Percentiles rank a stretch among this genome's conserved stretches.
These are phyloP conservation scores for Oxyura jamaicensis DNA, from an alignment of 2,113 vertebrate genomes.

Conservation along the genomic window DNA sequence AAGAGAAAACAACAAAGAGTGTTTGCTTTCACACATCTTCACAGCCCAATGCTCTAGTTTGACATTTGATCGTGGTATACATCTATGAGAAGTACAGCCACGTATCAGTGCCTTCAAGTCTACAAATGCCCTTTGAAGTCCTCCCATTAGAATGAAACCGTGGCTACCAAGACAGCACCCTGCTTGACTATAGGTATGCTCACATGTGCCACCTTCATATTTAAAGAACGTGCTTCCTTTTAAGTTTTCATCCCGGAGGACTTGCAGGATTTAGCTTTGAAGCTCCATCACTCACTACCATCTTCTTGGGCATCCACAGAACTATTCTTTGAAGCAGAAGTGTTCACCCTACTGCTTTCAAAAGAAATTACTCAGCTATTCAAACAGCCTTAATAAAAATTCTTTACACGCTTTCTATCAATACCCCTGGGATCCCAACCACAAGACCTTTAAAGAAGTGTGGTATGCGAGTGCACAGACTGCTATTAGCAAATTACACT, in stretches of 20 bases:
- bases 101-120: background rate
- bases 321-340: background rate
- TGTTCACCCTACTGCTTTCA: background rate
- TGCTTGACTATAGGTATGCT: background rate
- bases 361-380: constrained; percentile 22
- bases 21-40: background rate
- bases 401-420: background rate
- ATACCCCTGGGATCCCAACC: constrained; percentile 3
- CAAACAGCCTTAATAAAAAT: constrained; percentile 25
- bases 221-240: background rate
- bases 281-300: background rate
- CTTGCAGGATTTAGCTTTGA: background rate
- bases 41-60: background rate
- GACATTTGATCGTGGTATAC: background rate
- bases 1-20: constrained; percentile 24
- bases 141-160: background rate
- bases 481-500: constrained; percentile 20
- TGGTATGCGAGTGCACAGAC: background rate
- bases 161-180: background rate
- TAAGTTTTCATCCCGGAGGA: background rate
- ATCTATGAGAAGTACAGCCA: background rate
- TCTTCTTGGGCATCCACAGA: background rate
- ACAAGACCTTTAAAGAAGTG: constrained; percentile 3
- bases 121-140: background rate
- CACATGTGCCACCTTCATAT: background rate